These are phyloP conservation scores for Hippocampus zosterae DNA, from an alignment of 2,113 vertebrate species.

Conservation along the genomic window DNA sequence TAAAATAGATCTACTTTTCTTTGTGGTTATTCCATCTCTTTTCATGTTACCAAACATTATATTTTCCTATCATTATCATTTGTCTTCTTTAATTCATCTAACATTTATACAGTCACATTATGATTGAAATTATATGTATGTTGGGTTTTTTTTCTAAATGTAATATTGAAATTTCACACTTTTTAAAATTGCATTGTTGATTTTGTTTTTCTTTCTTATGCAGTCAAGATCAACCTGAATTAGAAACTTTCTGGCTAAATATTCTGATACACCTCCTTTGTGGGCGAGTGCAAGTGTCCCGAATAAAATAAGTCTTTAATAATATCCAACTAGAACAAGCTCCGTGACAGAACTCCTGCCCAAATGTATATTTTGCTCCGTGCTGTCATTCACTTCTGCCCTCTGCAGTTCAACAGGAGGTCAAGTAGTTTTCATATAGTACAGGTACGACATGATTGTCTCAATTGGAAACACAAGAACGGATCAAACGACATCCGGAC, in stretches of 20 bases:
- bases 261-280: background rate
- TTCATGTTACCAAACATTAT: too few relatives aligned
- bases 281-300: background rate
- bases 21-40: background rate
- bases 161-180: background rate
- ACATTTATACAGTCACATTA: too few relatives aligned
- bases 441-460: background rate
- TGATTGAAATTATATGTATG: background rate
- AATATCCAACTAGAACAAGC: background rate
- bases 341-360: background rate
- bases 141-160: background rate
- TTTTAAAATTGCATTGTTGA: background rate
- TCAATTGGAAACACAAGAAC: constrained; percentile 14
- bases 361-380: background rate
- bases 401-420: constrained; percentile 9
- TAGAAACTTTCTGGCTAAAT: background rate
- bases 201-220: background rate
- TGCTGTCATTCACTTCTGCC: constrained; percentile 2
- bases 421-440: constrained; percentile 4
- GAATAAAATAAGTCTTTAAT: background rate
- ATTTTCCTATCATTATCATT: background rate
- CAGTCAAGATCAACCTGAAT: background rate
- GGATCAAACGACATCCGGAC: constrained; percentile 21
- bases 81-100: background rate
- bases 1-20: background rate